These are phyloP conservation scores for Notechis scutatus DNA, from an alignment of 2,113 vertebrate genomes.

Conservation along the genomic window DNA sequence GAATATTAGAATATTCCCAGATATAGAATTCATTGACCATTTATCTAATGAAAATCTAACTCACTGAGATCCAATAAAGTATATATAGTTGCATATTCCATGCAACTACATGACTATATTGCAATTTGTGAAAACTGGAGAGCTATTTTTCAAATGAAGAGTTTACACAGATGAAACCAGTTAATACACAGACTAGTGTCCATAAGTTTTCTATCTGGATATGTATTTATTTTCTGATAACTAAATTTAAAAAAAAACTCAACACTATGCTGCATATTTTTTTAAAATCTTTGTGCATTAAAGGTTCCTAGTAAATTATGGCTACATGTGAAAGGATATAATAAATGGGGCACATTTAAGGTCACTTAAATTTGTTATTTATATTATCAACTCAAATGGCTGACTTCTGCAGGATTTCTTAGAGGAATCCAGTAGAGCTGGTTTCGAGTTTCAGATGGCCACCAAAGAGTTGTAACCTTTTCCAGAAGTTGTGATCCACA, in stretches of 20 bases:
- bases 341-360: slow-evolving; percentile 84
- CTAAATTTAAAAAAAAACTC: slow-evolving; percentile 73
- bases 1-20: no score
- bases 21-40: slow-evolving; percentile 29
- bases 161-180: slow-evolving; percentile 55
- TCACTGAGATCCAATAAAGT: slow-evolving; percentile 40
- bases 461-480: slow-evolving; percentile 75
- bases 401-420: slow-evolving; percentile 77
- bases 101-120: slow-evolving; percentile 47
- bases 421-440: slow-evolving; percentile 77
- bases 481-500: slow-evolving; percentile 81
- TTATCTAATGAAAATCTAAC: slow-evolving; percentile 42
- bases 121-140: slow-evolving; percentile 57
- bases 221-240: slow-evolving; percentile 61
- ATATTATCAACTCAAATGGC: slow-evolving; percentile 79
- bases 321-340: slow-evolving; percentile 70
- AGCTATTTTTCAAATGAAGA: slow-evolving; percentile 51
- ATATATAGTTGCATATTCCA: slow-evolving; percentile 53
- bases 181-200: slow-evolving; percentile 55
- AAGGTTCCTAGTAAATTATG: slow-evolving; percentile 73
- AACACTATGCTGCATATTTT: slow-evolving; percentile 61
- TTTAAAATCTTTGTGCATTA: slow-evolving; percentile 63
- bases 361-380: slow-evolving; percentile 91
- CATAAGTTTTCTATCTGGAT: slow-evolving; percentile 47
- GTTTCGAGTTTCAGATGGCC: slow-evolving; percentile 79